phyloP scores from a whole-genome alignment of 2,888 invertebrate species.

The Melikaiella ostensackeni region DNA sequence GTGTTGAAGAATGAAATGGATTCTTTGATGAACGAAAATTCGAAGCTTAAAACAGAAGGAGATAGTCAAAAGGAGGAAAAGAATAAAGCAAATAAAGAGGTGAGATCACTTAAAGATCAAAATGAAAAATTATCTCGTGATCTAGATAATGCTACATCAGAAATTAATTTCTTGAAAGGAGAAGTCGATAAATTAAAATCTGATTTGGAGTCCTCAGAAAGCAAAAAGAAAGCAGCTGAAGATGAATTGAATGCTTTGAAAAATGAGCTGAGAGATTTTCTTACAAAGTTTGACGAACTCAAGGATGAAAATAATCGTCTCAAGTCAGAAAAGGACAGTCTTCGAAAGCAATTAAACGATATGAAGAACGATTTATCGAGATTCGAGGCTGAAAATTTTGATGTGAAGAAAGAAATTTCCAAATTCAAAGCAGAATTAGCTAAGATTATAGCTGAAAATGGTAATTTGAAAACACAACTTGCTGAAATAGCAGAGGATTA shows the following conservation, averaged over 20 bases:
- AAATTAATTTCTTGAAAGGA: slow-evolving; percentile 7
- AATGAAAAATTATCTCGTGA: slow-evolving; percentile 12
- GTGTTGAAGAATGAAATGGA: slow-evolving; percentile 45
- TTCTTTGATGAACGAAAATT: slow-evolving; percentile 44
- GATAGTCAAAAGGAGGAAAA: slow-evolving; percentile 42
- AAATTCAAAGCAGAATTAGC: slow-evolving; percentile 43
- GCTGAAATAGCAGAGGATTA: slow-evolving; percentile 38
- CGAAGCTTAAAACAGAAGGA: slow-evolving; percentile 50
- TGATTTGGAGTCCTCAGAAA: background rate
- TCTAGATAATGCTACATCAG: slow-evolving; percentile 27
- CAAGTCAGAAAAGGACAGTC: slow-evolving; percentile 44
- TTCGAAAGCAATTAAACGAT: slow-evolving; percentile 34
- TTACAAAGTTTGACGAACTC: slow-evolving; percentile 52
- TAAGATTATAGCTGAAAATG: slow-evolving; percentile 42
- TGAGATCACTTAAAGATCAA: slow-evolving; percentile 24
- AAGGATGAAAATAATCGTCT: slow-evolving; percentile 47
- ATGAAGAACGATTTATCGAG: slow-evolving; percentile 43
- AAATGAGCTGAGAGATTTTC: slow-evolving; percentile 50
- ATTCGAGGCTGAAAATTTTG: slow-evolving; percentile 40
- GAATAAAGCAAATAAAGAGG: slow-evolving; percentile 21
- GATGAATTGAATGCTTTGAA: slow-evolving; percentile 48
- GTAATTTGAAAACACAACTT: slow-evolving; percentile 37
- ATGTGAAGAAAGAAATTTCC: slow-evolving; percentile 45
- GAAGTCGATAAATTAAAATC: slow-evolving; percentile 24
- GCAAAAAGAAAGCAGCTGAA: background rate